phyloP scores from a whole-genome alignment of 2,113 vertebrate genomes.

The Brevimyrus niger region DNA sequence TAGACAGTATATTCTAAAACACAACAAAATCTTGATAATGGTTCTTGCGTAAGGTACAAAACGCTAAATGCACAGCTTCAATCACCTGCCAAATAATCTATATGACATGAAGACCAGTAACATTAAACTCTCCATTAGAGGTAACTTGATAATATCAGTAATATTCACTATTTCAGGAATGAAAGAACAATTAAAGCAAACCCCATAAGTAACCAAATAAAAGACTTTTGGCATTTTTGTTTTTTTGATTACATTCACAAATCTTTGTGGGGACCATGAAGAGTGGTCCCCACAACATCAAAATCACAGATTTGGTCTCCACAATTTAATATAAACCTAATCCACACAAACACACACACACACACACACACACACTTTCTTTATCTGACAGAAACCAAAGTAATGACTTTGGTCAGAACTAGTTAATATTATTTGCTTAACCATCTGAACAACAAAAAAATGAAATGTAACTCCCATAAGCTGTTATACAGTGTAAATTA shows the following conservation, averaged over 20 bases:
- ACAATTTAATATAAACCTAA: neutral
- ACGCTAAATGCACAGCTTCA: neutral
- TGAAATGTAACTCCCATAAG: neutral
- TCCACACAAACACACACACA: neutral
- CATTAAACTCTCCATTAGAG: neutral
- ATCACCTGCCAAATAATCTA: neutral
- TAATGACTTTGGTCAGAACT: neutral
- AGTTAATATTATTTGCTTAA: neutral
- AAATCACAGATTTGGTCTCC: neutral
- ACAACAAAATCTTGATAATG: neutral
- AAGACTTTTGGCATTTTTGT: no score
- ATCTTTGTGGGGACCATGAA: neutral
- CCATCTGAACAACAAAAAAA: neutral
- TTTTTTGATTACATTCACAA: no score
- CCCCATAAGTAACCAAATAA: no score
- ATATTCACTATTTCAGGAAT: no score
- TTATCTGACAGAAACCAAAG: neutral
- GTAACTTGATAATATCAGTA: neutral
- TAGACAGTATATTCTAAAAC: neutral
- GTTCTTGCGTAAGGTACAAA: neutral
- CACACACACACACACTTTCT: neutral
- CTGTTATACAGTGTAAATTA: neutral
- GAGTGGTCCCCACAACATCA: neutral
- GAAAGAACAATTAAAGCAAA: no score
- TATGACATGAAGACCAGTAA: neutral